Percentiles rank a stretch among this genome's conserved stretches.
Evolutionary conservation across 1,140 invertebrate species (phyloP).

Genomic region (Trichonephila clavipes): DNA sequence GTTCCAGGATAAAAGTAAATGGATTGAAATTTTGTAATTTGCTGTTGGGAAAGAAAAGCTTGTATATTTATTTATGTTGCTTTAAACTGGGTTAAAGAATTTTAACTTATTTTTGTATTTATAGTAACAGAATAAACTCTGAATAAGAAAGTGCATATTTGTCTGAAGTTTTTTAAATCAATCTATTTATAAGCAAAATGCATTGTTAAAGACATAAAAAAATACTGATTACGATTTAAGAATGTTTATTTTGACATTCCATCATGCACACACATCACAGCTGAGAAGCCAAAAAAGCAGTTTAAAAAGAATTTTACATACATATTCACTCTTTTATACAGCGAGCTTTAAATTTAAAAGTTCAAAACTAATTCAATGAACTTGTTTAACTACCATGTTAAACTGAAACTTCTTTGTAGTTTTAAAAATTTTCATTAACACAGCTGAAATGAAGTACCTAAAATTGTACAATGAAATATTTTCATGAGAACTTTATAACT

Average conservation of each 20-base stretch:
- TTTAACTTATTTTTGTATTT: too few relatives aligned
- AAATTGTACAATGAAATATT: not conserved
- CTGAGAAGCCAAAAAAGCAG: slow-evolving; percentile 74
- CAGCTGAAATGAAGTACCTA: not conserved
- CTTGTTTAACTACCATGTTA: not conserved
- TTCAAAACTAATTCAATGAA: not conserved
- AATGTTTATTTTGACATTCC: slow-evolving; percentile 75
- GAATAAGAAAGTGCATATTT: too few relatives aligned
- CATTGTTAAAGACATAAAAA: not conserved
- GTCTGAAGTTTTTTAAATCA: too few relatives aligned
- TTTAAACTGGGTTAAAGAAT: too few relatives aligned
- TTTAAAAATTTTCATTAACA: not conserved
- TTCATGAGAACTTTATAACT: slow-evolving; percentile 33
- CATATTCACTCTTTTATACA: slow-evolving; percentile 60
- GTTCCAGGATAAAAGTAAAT: slow-evolving; percentile 8
- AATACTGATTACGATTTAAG: slow-evolving; percentile 29
- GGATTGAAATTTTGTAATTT: too few relatives aligned
- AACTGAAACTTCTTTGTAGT: too few relatives aligned
- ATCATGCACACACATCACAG: slow-evolving; percentile 76
- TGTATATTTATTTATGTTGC: too few relatives aligned
- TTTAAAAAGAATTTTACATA: slow-evolving; percentile 63
- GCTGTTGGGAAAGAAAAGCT: too few relatives aligned
- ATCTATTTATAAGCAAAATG: too few relatives aligned
- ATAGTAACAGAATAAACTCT: too few relatives aligned
- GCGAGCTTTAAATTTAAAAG: slow-evolving; percentile 68